Base-by-base conservation (phyloP, 92 coral and sea anemone species). In the Desmophyllum pertusum region DNA sequence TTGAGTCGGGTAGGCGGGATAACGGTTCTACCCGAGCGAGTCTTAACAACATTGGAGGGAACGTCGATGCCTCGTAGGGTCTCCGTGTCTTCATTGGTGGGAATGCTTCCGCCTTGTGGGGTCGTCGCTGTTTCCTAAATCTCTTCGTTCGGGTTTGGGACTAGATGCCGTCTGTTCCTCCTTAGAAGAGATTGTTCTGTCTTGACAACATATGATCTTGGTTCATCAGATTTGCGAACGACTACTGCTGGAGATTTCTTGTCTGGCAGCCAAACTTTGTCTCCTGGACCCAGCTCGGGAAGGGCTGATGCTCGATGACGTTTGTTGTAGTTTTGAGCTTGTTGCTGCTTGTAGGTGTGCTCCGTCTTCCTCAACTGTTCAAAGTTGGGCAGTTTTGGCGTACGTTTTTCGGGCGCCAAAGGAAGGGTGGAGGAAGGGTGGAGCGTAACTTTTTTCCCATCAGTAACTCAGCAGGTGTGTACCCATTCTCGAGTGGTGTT, bases 401-500 rank as follows among this genome's bases (percentile, higher is more conserved):
- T 63, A 15, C 76, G 52, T 25, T 41, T 63, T 45, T 74, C 75
- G 30, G 71, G 62, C 46, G 51, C 33, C 29, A 72, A 35, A 3
- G 83, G 83, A n/a, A 84, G 65, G 43, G 73, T 75, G 8, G 40
- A 3, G 83, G 83, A n/a, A 84, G 65, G 43, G 73, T 75, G 8
- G 81, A 45, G 31, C 69, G 35, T 36, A 76, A 33, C 40, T 76
- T 84, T 40, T 73, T 70, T 75, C 91, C 81, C 59, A 76, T 75
- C 39, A 52, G 77, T 30, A 88, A 53, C 66, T 75, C 83, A 19
- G 87, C 87, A 7, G 83, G 55, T 18, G 87, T 67, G 69, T 61
- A 77, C 19, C 84, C 87, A 75, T 83, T 88, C 29, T 87, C 69
- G 3, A 81, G 77, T 29, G 79, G 83, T 0, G 91, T 75, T 15